A percentile compares a stretch with the other conserved stretches of the same genome.
Conservation (phyloP, 2,888 invertebrate species). For the Pandemis cinnamomeana region DNA sequence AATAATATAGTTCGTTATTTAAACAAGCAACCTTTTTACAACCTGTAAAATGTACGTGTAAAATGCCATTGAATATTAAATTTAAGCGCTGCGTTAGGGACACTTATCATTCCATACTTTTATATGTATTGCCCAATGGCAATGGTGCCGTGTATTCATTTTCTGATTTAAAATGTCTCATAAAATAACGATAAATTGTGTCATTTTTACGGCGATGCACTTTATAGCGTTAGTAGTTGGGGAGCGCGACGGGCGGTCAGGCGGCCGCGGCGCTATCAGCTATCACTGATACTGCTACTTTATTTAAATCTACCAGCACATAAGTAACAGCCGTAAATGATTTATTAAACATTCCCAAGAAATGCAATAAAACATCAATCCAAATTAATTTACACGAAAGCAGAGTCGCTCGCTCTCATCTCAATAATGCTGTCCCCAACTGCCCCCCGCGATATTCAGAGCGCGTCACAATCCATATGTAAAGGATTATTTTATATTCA, state of each 20-base stretch:
- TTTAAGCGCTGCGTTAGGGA: slow-evolving; percentile 14
- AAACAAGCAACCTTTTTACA: not conserved
- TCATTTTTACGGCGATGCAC: slow-evolving; percentile 39
- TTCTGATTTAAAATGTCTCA: slow-evolving; percentile 41
- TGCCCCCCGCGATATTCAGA: not conserved
- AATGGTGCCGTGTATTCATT: slow-evolving; percentile 31
- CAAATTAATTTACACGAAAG: slow-evolving; percentile 12
- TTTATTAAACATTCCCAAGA: slow-evolving; percentile 21
- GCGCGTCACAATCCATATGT: not conserved
- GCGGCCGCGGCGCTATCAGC: slow-evolving; percentile 18
- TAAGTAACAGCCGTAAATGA: slow-evolving; percentile 22
- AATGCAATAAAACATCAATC: slow-evolving; percentile 16
- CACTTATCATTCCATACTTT: slow-evolving; percentile 31
- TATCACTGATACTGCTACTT: slow-evolving; percentile 29
- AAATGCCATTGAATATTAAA: slow-evolving; percentile 21
- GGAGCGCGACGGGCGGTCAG: slow-evolving; percentile 44
- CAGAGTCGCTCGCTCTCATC: not conserved
- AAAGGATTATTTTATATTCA: slow-evolving; percentile 16
- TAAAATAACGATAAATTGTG: slow-evolving; percentile 41
- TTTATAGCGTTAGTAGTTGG: slow-evolving; percentile 39
- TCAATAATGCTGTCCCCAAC: not conserved
- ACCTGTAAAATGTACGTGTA: slow-evolving; percentile 10
- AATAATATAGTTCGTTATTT: no score
- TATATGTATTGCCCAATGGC: slow-evolving; percentile 31
- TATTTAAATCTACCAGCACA: slow-evolving; percentile 24